Evolutionary conservation across 2,888 invertebrate species (phyloP).

Genomic region (Patella caerulea): DNA sequence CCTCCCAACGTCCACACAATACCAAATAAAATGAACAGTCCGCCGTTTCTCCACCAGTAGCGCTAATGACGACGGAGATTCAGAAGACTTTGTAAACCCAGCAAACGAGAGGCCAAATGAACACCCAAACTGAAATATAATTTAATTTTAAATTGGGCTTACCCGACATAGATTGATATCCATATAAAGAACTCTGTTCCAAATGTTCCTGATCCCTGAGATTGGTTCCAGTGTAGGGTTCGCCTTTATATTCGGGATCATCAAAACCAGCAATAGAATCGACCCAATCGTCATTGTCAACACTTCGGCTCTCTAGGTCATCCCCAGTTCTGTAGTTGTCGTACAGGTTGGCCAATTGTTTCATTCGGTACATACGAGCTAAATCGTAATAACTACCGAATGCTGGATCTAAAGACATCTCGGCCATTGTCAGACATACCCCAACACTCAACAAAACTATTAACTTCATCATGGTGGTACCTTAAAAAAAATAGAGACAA

Average conservation of each 20-base stretch:
- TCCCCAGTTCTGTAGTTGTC: constrained; percentile 41
- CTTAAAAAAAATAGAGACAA: not conserved
- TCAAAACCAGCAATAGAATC: constrained; percentile 23
- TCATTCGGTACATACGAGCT: constrained; percentile 43
- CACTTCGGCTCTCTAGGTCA: constrained; percentile 36
- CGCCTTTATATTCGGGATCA: constrained; percentile 34
- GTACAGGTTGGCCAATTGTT: constrained; percentile 29
- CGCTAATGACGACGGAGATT: too few species aligned
- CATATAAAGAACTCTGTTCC: constrained; percentile 58
- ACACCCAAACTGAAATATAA: too few species aligned
- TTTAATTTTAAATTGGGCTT: constrained; percentile 11
- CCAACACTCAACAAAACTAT: not conserved
- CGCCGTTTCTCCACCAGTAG: too few species aligned
- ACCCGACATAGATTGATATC: constrained; percentile 63
- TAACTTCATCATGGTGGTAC: not conserved
- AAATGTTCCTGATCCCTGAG: constrained; percentile 58
- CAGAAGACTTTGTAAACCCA: too few species aligned
- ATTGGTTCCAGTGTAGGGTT: constrained; percentile 48
- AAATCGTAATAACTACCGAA: constrained; percentile 35
- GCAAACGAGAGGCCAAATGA: too few species aligned
- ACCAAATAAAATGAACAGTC: too few species aligned
- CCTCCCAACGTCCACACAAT: too few species aligned
- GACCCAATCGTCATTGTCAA: constrained; percentile 33
- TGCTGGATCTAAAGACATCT: not conserved
- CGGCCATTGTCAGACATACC: not conserved